These are phyloP conservation scores for Prenolepis imparis DNA, from an alignment of 2,888 invertebrate species.

Conservation along the genomic window DNA sequence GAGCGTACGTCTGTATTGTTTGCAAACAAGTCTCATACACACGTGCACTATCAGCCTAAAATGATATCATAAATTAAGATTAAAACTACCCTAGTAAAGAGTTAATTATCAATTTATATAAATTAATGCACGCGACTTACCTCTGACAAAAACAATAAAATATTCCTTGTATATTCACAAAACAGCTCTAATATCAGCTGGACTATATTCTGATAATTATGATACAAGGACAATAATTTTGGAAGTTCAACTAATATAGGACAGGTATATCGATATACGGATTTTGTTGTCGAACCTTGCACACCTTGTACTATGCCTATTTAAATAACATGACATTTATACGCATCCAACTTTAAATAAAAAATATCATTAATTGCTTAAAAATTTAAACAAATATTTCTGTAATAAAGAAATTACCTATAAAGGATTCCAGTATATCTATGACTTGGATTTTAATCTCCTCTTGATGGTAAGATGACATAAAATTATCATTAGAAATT, in stretches of 20 bases:
- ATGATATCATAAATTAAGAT: slow-evolving; percentile 27
- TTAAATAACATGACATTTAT: slow-evolving; percentile 62
- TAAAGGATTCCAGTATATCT: slow-evolving; percentile 92
- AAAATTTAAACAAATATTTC: slow-evolving; percentile 20
- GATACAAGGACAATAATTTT: slow-evolving; percentile 91
- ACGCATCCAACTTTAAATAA: neutral
- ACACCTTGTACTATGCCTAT: slow-evolving; percentile 90
- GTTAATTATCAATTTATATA: neutral
- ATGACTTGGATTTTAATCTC: slow-evolving; percentile 90
- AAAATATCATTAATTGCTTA: neutral
- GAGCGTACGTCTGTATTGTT: slow-evolving; percentile 91
- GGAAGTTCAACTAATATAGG: slow-evolving; percentile 90
- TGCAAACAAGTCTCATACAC: slow-evolving; percentile 91
- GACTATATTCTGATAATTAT: slow-evolving; percentile 93
- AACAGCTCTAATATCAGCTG: slow-evolving; percentile 92
- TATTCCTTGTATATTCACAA: slow-evolving; percentile 90
- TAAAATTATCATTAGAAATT: slow-evolving; percentile 87
- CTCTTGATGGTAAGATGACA: slow-evolving; percentile 88
- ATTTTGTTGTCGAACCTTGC: slow-evolving; percentile 86
- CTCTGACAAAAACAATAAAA: slow-evolving; percentile 89
- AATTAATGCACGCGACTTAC: slow-evolving; percentile 74
- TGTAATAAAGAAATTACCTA: slow-evolving; percentile 85
- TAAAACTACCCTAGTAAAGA: slow-evolving; percentile 13
- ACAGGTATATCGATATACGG: slow-evolving; percentile 89
- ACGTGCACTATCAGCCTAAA: slow-evolving; percentile 88